Conservation (phyloP, 2,113 vertebrate species). For the Carassius carassius region DNA sequence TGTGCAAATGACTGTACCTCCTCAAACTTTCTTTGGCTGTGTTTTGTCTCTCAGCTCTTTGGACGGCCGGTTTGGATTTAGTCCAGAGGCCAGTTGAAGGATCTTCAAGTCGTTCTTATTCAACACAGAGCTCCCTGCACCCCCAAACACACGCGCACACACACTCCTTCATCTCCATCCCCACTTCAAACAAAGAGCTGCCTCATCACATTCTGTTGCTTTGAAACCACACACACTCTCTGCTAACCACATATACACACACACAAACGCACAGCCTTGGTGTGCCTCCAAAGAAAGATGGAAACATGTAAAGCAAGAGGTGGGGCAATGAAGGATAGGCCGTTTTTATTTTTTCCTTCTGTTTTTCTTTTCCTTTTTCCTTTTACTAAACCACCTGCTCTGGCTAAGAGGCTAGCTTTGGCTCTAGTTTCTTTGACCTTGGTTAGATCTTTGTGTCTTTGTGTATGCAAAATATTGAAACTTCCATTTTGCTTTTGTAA, state of each 20-base stretch:
- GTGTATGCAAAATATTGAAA: not conserved
- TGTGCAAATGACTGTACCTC: constrained; percentile 4
- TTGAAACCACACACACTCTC: constrained; percentile 33
- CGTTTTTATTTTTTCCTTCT: constrained; percentile 22
- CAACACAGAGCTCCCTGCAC: constrained; percentile 5
- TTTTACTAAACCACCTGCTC: constrained; percentile 3
- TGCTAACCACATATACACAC: constrained; percentile 3
- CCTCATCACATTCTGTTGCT: constrained; percentile 41
- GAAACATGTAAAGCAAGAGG: constrained; percentile 27
- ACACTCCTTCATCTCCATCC: constrained; percentile 7
- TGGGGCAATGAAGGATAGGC: not conserved
- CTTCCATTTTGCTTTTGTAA: not conserved
- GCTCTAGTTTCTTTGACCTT: not conserved
- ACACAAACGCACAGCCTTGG: constrained; percentile 2
- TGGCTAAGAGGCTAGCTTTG: not conserved
- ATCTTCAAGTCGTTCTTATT: constrained; percentile 42
- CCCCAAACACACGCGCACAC: constrained; percentile 6
- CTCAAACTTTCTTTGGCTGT: constrained; percentile 26
- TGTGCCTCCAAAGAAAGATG: constrained; percentile 28
- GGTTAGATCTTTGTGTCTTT: not conserved
- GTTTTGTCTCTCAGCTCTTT: not conserved
- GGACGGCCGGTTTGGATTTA: not conserved
- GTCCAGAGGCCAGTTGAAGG: constrained; percentile 37
- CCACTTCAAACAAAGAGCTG: constrained; percentile 38
- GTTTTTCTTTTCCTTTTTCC: not conserved